These are phyloP conservation scores for Siniperca undulata DNA, from an alignment of 2,797 vertebrate species.

Conservation along the genomic window DNA sequence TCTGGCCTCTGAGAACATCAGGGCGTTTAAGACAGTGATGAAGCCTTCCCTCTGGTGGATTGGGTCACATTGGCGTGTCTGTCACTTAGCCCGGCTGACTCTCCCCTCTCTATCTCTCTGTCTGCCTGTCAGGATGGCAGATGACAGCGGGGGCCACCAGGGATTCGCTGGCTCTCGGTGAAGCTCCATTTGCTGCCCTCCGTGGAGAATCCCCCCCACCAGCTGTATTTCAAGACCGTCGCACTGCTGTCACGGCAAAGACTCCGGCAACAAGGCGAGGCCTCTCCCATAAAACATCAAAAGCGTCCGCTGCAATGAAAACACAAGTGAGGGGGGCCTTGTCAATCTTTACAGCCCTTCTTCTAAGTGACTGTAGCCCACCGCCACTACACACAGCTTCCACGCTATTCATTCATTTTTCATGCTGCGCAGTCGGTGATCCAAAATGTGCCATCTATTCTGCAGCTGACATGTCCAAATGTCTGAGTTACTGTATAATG, in stretches of 20 bases:
- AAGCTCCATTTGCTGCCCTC: slow-evolving; percentile 79
- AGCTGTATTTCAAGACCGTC: slow-evolving; percentile 78
- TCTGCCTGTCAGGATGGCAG: slow-evolving; percentile 71
- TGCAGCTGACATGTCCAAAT: slow-evolving; percentile 68
- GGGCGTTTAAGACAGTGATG: slow-evolving; percentile 51
- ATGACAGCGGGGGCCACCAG: slow-evolving; percentile 70
- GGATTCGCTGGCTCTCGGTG: slow-evolving; percentile 61
- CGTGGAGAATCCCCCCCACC: slow-evolving; percentile 58
- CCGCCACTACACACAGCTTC: slow-evolving; percentile 33
- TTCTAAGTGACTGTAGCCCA: slow-evolving; percentile 58
- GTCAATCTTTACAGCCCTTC: slow-evolving; percentile 73
- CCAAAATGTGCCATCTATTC: slow-evolving; percentile 66
- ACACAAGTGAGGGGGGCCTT: slow-evolving; percentile 67
- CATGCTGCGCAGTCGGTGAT: slow-evolving; percentile 52
- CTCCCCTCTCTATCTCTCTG: slow-evolving; percentile 55
- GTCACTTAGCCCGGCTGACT: slow-evolving; percentile 63
- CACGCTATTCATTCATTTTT: slow-evolving; percentile 66
- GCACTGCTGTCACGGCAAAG: slow-evolving; percentile 68
- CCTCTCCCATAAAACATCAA: slow-evolving; percentile 78
- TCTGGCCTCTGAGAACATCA: slow-evolving; percentile 57
- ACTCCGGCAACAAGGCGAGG: slow-evolving; percentile 63
- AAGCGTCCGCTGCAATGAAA: slow-evolving; percentile 69
- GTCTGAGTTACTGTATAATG: slow-evolving; percentile 48
- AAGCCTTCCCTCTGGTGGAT: slow-evolving; percentile 61
- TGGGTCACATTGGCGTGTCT: slow-evolving; percentile 59